Base-by-base conservation (phyloP, 2,113 vertebrate genomes). In the Trematomus loennbergii region DNA sequence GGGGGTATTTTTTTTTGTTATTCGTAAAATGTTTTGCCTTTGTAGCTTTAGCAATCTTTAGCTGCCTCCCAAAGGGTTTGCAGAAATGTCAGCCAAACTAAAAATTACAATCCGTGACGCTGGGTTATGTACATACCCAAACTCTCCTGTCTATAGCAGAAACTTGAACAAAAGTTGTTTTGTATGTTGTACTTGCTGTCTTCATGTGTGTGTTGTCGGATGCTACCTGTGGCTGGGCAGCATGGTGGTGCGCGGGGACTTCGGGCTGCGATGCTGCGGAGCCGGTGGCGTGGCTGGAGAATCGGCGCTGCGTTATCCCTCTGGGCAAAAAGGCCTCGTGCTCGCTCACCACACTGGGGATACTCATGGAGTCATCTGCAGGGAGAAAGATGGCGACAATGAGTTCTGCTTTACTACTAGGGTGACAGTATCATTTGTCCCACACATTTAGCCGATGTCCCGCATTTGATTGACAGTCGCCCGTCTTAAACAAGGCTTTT, bases 311-410 rank as follows among this genome's bases (percentile, higher is more conserved):
- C 61, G 97, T 95, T 79, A 96, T 95, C 91, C 95, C 81, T 36
- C 96, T 95, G 87, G 97, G 95, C 83, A 99, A 93, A 95, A 97
- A 98, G 79, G 96, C 95, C 93, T 99, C 98, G 5, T 98, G 98
- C 89, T 99, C 98, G 94, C 98, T 99, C 95, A 99, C 97, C 95
- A 99, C 97, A 85, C 98, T 99, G 94, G 98, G 98, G 88, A 99
- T 97, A 87, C 98, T 99, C 70, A 99, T 92, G 63, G 98, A 99
- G 82, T 99, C 97, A 90, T 98, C 98, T 99, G 83, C 36, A 8
- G 87, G 75, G 46, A 88, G 45, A 49, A 22, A 15, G 20, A 25
- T 0, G 17, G 13, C 57, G 36, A 10, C 2, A 9, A 13, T 49
- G 17, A 71, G 49, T 25, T 64, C 0, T 7, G 2, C 7, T 46